Evolutionary conservation across 2,113 vertebrate species (phyloP).

Genomic region (Anseranas semipalmata): DNA sequence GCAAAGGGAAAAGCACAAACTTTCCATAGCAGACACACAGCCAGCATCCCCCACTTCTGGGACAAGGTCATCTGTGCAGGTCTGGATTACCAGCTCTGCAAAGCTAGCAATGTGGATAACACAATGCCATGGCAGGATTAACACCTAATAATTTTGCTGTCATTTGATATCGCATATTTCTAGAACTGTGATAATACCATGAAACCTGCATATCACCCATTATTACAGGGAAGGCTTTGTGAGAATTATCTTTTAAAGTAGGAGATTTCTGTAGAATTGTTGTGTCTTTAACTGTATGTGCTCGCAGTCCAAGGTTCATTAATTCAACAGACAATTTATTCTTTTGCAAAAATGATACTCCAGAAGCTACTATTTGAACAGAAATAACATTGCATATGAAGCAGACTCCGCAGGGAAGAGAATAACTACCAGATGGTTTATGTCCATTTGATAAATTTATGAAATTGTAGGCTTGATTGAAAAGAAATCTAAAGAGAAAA

Average conservation of each 20-base stretch:
- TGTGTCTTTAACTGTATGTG: neutral
- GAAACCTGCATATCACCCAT: neutral
- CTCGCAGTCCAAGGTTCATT: neutral
- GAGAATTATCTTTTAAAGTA: neutral
- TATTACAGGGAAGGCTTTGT: neutral
- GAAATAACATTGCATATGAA: neutral
- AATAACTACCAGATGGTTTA: neutral
- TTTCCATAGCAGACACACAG: neutral
- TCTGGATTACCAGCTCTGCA: neutral
- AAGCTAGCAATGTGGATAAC: neutral
- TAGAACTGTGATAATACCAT: neutral
- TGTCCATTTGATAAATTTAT: neutral
- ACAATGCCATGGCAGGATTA: neutral
- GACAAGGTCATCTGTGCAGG: neutral
- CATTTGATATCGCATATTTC: neutral
- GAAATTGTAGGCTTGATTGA: neutral
- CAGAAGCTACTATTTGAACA: neutral
- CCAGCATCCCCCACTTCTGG: neutral
- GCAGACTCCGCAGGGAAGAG: neutral
- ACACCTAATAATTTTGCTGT: neutral
- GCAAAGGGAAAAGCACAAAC: neutral
- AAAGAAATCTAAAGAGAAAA: constrained; percentile 8
- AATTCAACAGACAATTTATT: neutral
- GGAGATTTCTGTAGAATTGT: neutral
- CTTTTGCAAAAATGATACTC: constrained; percentile 7